Evolutionary conservation across 2,888 invertebrate genomes (phyloP).

Genomic region (Ennomos quercinarius): DNA sequence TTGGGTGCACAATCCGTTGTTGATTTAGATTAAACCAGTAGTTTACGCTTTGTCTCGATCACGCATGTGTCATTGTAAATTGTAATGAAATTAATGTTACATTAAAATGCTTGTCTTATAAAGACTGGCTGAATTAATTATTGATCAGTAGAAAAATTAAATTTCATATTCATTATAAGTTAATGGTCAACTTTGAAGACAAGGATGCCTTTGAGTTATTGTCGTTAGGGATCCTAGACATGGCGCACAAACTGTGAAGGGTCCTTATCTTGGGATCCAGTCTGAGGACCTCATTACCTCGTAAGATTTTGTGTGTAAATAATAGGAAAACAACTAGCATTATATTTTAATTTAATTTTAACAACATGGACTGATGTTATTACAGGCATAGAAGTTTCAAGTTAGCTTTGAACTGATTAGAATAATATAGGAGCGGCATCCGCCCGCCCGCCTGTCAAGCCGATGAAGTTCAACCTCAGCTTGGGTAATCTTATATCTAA

Average conservation of each 20-base stretch:
- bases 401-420: constrained; percentile 14
- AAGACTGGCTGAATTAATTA: too few species aligned
- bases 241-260: constrained; percentile 46
- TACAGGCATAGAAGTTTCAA: constrained; percentile 6
- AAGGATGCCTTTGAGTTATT: constrained; percentile 50
- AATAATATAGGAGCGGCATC: constrained; percentile 2
- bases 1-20: constrained; percentile 16
- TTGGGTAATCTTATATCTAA: constrained; percentile 12
- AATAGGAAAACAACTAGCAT: constrained; percentile 11
- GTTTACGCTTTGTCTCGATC: constrained; percentile 4
- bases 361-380: constrained; percentile 15
- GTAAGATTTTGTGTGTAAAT: constrained; percentile 41
- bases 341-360: constrained; percentile 8
- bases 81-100: constrained; percentile 2
- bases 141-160: too few species aligned
- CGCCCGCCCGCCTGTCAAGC: not conserved
- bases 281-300: constrained; percentile 54
- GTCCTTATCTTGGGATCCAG: constrained; percentile 45
- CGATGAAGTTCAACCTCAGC: constrained; percentile 12
- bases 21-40: constrained; percentile 10
- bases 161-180: not conserved
- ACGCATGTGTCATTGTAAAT: not conserved
- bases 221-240: constrained; percentile 56
- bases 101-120: too few species aligned
- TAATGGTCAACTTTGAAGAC: constrained; percentile 8